A percentile compares a stretch with the other conserved stretches of the same genome.
These are phyloP conservation scores for Nomada lathburiana DNA, from an alignment of 2,888 invertebrate genomes.

Conservation along the genomic window DNA sequence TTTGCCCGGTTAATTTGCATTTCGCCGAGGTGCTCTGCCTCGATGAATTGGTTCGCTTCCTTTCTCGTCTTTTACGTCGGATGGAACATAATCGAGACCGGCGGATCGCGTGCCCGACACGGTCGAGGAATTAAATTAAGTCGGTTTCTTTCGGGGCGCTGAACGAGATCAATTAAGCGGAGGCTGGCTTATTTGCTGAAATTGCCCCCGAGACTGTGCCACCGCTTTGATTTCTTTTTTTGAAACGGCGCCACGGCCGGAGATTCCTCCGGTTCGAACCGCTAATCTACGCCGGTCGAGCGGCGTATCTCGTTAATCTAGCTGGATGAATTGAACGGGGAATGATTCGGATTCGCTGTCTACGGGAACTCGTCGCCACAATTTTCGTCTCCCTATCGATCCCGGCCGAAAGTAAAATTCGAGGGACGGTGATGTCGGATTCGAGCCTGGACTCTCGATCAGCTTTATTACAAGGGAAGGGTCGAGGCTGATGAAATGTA, in stretches of 20 bases:
- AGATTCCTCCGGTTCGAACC: neutral
- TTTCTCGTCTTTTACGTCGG: too few species aligned
- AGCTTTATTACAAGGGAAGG: too few species aligned
- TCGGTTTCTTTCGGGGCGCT: slow-evolving; percentile 31
- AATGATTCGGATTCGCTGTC: neutral
- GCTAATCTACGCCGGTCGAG: neutral
- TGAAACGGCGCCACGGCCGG: slow-evolving; percentile 16
- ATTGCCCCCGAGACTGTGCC: slow-evolving; percentile 8
- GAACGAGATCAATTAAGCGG: slow-evolving; percentile 49
- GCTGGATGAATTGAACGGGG: too few species aligned
- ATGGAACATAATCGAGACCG: neutral
- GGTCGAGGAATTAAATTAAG: slow-evolving; percentile 43
- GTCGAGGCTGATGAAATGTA: too few species aligned
- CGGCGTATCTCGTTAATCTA: neutral
- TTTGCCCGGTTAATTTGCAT: neutral
- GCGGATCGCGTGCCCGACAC: slow-evolving; percentile 27
- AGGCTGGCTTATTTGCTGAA: slow-evolving; percentile 42
- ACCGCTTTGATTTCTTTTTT: slow-evolving; percentile 30
- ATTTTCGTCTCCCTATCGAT: too few species aligned
- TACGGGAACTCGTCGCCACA: too few species aligned
- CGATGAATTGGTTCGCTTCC: neutral
- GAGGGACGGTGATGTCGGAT: too few species aligned
- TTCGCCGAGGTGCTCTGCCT: neutral
- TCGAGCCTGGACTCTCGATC: too few species aligned
- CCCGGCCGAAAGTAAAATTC: too few species aligned